Percentiles rank a stretch among this genome's conserved stretches.
Conservation (phyloP, 2,888 invertebrate species). For the Tholera decimalis region DNA sequence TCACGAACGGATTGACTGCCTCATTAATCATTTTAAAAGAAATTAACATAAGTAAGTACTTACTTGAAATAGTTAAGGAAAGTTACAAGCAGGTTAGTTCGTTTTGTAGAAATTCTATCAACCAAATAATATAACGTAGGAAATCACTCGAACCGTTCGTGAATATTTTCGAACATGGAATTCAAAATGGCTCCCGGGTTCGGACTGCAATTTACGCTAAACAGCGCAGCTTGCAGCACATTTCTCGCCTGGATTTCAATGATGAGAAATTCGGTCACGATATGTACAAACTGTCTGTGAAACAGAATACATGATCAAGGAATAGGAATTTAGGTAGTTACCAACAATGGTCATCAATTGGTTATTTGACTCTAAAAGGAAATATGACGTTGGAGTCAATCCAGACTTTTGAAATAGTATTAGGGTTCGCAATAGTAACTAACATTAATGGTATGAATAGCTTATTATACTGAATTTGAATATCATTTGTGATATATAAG, state of each 20-base stretch:
- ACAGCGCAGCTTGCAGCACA: background rate
- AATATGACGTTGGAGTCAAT: too few species aligned
- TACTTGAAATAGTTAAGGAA: background rate
- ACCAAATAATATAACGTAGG: background rate
- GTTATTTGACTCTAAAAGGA: background rate
- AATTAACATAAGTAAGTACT: too few species aligned
- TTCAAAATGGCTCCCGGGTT: constrained; percentile 13
- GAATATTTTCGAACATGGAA: background rate
- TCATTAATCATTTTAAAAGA: background rate
- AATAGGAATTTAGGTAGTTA: background rate
- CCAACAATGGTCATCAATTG: background rate
- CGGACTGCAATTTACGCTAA: background rate
- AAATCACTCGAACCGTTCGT: background rate
- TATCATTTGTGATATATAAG: too few species aligned
- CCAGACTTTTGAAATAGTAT: too few species aligned
- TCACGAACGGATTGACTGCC: background rate
- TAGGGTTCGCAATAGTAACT: too few species aligned
- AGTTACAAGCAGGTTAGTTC: background rate
- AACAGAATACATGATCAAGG: constrained; percentile 43
- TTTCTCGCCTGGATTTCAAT: constrained; percentile 11
- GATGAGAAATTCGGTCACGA: background rate
- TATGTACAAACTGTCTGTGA: constrained; percentile 7
- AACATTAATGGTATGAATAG: too few species aligned
- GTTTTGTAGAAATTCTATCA: background rate
- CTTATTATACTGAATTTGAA: too few species aligned